Conservation (phyloP, 53 echinoderm and acorn worm genomes). For the Zoroaster sp. region DNA sequence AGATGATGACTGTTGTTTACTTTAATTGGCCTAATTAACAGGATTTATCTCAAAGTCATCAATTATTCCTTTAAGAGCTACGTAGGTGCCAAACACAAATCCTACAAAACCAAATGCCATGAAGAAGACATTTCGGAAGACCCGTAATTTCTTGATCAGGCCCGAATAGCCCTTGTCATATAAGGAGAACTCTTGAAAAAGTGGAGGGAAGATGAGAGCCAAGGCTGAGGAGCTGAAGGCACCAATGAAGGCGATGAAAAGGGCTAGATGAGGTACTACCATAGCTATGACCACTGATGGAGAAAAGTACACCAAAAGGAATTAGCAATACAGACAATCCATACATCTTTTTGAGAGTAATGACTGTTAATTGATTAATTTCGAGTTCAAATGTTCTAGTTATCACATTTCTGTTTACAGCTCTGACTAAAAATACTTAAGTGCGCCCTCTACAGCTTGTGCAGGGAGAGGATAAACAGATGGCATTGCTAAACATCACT, state of each 20-base stretch:
- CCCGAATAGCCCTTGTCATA: constrained; percentile 59
- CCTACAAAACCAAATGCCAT: constrained; percentile 81
- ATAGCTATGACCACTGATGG: constrained; percentile 73
- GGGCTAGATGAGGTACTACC: constrained; percentile 64
- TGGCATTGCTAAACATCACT: constrained; percentile 4
- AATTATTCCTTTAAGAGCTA: constrained; percentile 75
- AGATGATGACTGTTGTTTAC: too few relatives aligned
- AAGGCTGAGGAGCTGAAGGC: constrained; percentile 87
- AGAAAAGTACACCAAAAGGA: too few relatives aligned
- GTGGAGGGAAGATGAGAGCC: constrained; percentile 90
- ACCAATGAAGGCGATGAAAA: constrained; percentile 75
- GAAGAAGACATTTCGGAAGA: constrained; percentile 67
- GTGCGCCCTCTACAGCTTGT: not conserved
- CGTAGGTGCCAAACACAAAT: constrained; percentile 78
- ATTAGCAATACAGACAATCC: too few relatives aligned
- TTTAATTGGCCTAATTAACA: too few relatives aligned
- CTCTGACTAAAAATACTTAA: not conserved
- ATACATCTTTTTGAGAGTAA: too few relatives aligned
- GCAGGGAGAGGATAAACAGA: not conserved
- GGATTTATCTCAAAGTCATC: not conserved
- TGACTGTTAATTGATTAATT: too few relatives aligned
- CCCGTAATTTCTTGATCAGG: not conserved
- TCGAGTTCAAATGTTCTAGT: too few relatives aligned
- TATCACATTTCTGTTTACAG: too few relatives aligned
- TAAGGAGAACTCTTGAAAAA: constrained; percentile 79